Percentiles rank a stretch among this genome's conserved stretches.
phyloP scores from a whole-genome alignment of 2,888 invertebrate genomes.

The Apocheima hispidaria region DNA sequence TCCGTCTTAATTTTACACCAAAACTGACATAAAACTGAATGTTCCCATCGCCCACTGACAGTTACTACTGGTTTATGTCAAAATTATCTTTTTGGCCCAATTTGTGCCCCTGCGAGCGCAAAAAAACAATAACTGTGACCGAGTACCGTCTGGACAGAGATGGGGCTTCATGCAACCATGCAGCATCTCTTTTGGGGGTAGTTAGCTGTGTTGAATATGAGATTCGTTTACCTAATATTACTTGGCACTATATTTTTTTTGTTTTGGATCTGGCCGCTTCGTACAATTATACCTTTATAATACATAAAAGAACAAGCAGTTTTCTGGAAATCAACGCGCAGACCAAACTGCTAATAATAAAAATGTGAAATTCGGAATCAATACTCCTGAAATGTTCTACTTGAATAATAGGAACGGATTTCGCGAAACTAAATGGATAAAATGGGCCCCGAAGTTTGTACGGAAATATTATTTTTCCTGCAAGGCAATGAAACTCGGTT shows the following conservation, averaged over 20 bases:
- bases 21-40: constrained; percentile 77
- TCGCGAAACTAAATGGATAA: too few relatives aligned
- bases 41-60: constrained; percentile 71
- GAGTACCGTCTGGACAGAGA: constrained; percentile 2
- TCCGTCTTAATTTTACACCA: constrained; percentile 66
- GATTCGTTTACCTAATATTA: background rate
- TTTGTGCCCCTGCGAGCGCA: constrained; percentile 74
- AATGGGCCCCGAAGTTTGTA: too few relatives aligned
- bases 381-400: too few relatives aligned
- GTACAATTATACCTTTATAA: too few relatives aligned
- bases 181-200: background rate
- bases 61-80: constrained; percentile 82
- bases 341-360: too few relatives aligned
- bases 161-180: background rate
- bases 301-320: too few relatives aligned
- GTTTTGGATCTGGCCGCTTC: background rate
- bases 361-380: too few relatives aligned
- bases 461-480: too few relatives aligned
- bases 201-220: constrained; percentile 4
- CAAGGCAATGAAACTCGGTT: too few relatives aligned
- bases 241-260: background rate
- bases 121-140: constrained; percentile 58
- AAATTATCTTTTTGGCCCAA: constrained; percentile 80
- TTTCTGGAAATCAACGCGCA: too few relatives aligned
- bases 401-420: too few relatives aligned